Evolutionary conservation across 2,113 vertebrate species (phyloP), one percentile per base, ranked within the genome.

Genomic region (Nyctibius bracteatus): DNA sequence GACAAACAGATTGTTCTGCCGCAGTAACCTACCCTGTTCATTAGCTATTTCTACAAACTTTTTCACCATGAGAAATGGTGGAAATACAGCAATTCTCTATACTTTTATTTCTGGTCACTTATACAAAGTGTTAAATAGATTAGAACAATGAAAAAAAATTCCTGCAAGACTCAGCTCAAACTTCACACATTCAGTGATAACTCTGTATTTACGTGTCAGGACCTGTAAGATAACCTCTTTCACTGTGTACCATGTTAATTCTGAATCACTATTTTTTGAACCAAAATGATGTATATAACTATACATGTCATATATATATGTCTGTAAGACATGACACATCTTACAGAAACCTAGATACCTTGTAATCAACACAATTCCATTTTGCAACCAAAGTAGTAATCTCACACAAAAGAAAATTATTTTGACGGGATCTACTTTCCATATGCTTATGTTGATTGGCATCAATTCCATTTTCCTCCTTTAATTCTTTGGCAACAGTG

Each of bases 321-420:
- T 77, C 35, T 55, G 17, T 51, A 86, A 75, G 43, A 63, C 12
- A 15, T 27, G 9, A 19, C 21, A 31, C 19, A 6, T 43, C 23
- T 59, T 57, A 68, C 12, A 0, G 1, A 88, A 86, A 75, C 15
- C 8, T 39, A 28, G 10, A 7, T 65, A 59, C 9, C 6, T 80
- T 59, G 14, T 35, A 81, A 81, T 61, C 58, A 88, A 57, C 19
- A 63, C 30, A 79, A 63, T 65, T 81, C 54, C 4, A 44, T 81
- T 95, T 85, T 82, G 43, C 11, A 71, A 87, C 15, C 33, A 62
- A 93, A 84, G 20, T 43, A 74, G 61, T 79, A 81, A 81, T 73
- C 41, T 89, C 59, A 51, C 43, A 75, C 21, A 93, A 96, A 86
- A 79, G 8, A 87, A 96, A 90, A 57, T 87, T 90, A 75, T 96